Evolutionary conservation across 2,113 vertebrate genomes (phyloP), one percentile per base, ranked within the genome.

Genomic region (Zingel zingel): DNA sequence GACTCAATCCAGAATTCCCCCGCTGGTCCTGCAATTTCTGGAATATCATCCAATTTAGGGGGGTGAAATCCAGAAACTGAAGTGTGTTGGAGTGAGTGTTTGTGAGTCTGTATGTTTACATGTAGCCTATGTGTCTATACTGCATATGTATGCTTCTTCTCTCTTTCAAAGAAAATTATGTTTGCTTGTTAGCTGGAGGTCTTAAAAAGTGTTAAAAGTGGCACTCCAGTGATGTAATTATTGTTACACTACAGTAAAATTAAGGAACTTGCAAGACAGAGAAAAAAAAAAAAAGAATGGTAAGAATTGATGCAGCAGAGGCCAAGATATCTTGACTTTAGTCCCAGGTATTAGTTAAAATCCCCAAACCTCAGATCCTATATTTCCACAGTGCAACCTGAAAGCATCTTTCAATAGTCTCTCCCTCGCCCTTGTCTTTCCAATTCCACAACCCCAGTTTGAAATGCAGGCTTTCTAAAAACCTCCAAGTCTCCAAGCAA

Each of bases 1-100:
- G 61, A 74, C 1, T 27, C 36, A 19, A 48, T 76, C 59, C 73
- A 67, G 64, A 73, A 56, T 74, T 70, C 73, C 81, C 4, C 84
- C 2, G 7, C 58, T 39, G 21, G 8, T 63, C 13, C 48, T 13
- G 39, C 53, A 81, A 74, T 67, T 77, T 58, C 54, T 56, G 45
- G 57, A 59, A 78, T 33, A 18, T 25, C 39, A 27, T 61, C 39
- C 54, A 70, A n/a, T 64, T 76, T 25, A 25, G 14, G 56, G 59
- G 70, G 19, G 16, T 43, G 50, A 39, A 53, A 71, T 68, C 5
- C 50, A 58, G 19, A 39, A 5, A 39, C 2, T 39, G 39, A 39
- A 39, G 39, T 39, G 9, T 39, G 9, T 39, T 39, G 39, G 9
- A 39, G 39, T 39, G 8, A 39, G 36, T 10, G 36, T 39, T 39